Percentiles rank a stretch among this genome's conserved stretches.
Evolutionary conservation across 2,113 vertebrate species (phyloP).

Genomic region (Illadopsis cleaveri): DNA sequence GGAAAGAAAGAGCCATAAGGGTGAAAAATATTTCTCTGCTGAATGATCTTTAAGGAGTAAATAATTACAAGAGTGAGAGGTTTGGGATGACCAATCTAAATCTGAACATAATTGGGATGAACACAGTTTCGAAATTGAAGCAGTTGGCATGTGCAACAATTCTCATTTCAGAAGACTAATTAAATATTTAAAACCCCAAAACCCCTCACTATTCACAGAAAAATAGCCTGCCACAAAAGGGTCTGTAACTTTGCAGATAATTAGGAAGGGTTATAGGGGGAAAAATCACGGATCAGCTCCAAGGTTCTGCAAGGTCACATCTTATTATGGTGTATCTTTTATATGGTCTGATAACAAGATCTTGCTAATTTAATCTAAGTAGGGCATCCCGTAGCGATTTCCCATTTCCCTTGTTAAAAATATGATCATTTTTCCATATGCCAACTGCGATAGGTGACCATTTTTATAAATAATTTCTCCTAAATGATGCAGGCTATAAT

Average conservation of each 20-base stretch:
- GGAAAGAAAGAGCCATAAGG: slow-evolving; percentile 75
- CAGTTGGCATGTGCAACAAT: slow-evolving; percentile 71
- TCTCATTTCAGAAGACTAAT: slow-evolving; percentile 80
- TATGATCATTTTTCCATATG: slow-evolving; percentile 60
- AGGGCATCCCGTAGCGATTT: slow-evolving; percentile 76
- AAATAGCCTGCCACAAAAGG: slow-evolving; percentile 78
- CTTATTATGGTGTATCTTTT: slow-evolving; percentile 75
- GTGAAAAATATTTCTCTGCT: slow-evolving; percentile 77
- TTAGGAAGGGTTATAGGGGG: slow-evolving; percentile 74
- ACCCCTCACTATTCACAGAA: slow-evolving; percentile 75
- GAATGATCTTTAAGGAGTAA: slow-evolving; percentile 84
- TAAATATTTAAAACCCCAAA: slow-evolving; percentile 84
- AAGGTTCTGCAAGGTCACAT: slow-evolving; percentile 77
- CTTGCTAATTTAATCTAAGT: slow-evolving; percentile 82
- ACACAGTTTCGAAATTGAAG: slow-evolving; percentile 66
- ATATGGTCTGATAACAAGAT: slow-evolving; percentile 75
- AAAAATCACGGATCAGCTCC: slow-evolving; percentile 64
- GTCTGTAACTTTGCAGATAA: slow-evolving; percentile 80
- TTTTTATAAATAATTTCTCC: slow-evolving; percentile 73
- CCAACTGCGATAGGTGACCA: slow-evolving; percentile 61
- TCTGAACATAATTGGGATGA: slow-evolving; percentile 79
- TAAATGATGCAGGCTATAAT: slow-evolving; percentile 60
- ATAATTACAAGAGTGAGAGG: slow-evolving; percentile 79
- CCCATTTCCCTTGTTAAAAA: slow-evolving; percentile 78
- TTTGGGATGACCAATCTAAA: slow-evolving; percentile 79